Evolutionary conservation across 2,797 vertebrate species (phyloP).

Genomic region (Cuniculus paca): DNA sequence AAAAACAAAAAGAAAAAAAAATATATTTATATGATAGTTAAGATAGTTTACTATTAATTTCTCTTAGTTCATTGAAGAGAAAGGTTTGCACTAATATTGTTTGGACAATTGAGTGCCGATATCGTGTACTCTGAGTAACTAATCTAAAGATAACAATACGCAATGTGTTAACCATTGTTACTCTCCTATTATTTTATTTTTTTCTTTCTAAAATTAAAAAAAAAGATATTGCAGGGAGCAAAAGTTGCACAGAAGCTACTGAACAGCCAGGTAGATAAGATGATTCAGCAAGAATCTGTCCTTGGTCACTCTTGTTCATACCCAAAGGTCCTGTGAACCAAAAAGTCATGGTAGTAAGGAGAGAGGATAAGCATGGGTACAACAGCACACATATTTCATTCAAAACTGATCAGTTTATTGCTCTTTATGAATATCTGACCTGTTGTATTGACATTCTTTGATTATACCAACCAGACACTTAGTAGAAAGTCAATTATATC

Average conservation of each 20-base stretch:
- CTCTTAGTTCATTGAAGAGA: too few species aligned
- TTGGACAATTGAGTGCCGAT: too few species aligned
- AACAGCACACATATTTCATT: background rate
- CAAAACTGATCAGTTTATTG: background rate
- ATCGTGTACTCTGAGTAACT: too few species aligned
- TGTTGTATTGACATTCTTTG: background rate
- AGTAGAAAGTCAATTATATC: background rate
- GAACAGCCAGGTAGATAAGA: background rate
- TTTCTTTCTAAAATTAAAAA: too few species aligned
- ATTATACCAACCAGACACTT: background rate
- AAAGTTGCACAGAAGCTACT: background rate
- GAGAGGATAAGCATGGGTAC: background rate
- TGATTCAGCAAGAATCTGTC: background rate
- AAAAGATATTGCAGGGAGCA: background rate
- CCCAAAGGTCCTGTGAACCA: background rate
- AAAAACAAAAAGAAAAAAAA: too few species aligned
- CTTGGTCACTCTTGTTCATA: too few species aligned
- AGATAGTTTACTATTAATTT: too few species aligned
- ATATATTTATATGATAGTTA: too few species aligned
- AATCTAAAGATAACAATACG: too few species aligned
- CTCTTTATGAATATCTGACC: background rate
- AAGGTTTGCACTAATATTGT: too few species aligned
- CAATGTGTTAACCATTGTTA: too few species aligned
- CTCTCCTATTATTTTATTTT: too few species aligned
- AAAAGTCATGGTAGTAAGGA: background rate